A percentile compares a stretch with the other conserved stretches of the same genome.
Conservation (phyloP, 2,888 invertebrate species). For the Tenthredo distinguenda region DNA sequence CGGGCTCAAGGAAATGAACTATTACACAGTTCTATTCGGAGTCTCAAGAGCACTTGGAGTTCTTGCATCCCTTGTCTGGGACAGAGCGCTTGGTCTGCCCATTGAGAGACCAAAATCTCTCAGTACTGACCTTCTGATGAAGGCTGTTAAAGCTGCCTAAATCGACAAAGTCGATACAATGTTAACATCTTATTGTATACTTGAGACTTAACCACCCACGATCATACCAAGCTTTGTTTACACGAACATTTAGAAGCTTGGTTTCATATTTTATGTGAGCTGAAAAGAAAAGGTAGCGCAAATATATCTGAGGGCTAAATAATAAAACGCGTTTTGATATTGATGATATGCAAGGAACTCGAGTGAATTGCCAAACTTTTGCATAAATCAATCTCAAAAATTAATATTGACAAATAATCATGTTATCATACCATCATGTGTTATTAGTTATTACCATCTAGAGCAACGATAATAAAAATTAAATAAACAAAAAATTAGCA, state of each 20-base stretch:
- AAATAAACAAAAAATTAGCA: neutral
- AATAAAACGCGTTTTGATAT: constrained; percentile 10
- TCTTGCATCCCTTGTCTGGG: constrained; percentile 89
- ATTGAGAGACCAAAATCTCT: constrained; percentile 92
- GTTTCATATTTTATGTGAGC: constrained; percentile 36
- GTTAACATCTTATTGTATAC: constrained; percentile 27
- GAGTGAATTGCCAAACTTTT: constrained; percentile 7
- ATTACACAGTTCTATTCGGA: constrained; percentile 94
- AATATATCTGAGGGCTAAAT: constrained; percentile 28
- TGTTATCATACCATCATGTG: constrained; percentile 48
- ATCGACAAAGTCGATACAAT: neutral
- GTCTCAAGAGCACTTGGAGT: constrained; percentile 93
- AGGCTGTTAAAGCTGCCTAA: constrained; percentile 72
- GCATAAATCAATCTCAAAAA: constrained; percentile 18
- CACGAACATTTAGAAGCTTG: constrained; percentile 21
- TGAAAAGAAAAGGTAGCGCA: constrained; percentile 13
- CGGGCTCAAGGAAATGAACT: constrained; percentile 93
- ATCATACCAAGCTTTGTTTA: constrained; percentile 42
- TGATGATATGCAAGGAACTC: neutral
- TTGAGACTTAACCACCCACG: neutral
- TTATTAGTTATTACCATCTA: constrained; percentile 46
- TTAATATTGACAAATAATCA: constrained; percentile 45
- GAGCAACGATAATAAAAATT: constrained; percentile 42
- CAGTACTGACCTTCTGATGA: constrained; percentile 77
- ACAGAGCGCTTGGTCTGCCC: constrained; percentile 89